Evolutionary conservation across 2,113 vertebrate species (phyloP).

Genomic region (Scomber japonicus): DNA sequence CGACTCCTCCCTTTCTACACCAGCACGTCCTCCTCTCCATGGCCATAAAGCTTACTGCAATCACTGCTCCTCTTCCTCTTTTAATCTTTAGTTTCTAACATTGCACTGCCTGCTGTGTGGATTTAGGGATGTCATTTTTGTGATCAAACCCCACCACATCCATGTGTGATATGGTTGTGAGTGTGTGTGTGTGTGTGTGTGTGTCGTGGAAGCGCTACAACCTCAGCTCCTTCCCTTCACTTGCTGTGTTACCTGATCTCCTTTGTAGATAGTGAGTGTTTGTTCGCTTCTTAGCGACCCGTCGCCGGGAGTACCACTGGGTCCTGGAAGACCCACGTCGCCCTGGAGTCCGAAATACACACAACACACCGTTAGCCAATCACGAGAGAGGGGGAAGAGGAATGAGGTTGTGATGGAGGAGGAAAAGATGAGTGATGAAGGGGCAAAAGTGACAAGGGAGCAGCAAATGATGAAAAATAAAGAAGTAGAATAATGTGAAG

Average conservation of each 20-base stretch:
- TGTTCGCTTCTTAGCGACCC: slow-evolving; percentile 68
- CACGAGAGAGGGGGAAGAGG: background rate
- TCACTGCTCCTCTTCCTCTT: slow-evolving; percentile 67
- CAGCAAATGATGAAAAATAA: background rate
- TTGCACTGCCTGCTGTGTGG: background rate
- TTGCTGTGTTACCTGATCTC: slow-evolving; percentile 85
- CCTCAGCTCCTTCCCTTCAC: slow-evolving; percentile 57
- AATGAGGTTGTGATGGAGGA: background rate
- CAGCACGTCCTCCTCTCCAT: background rate
- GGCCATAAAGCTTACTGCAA: slow-evolving; percentile 47
- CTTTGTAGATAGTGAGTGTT: slow-evolving; percentile 86
- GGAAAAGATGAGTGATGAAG: background rate
- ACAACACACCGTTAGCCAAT: slow-evolving; percentile 76
- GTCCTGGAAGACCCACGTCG: slow-evolving; percentile 83
- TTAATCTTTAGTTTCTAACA: background rate
- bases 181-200: slow-evolving; percentile 42
- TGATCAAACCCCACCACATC: slow-evolving; percentile 29
- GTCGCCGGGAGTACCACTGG: slow-evolving; percentile 80
- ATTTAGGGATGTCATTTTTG: background rate
- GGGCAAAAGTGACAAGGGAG: background rate
- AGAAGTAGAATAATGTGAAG: background rate
- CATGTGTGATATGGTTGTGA: slow-evolving; percentile 31
- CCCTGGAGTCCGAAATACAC: slow-evolving; percentile 83
- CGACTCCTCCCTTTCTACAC: background rate
- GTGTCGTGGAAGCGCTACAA: slow-evolving; percentile 12